Evolutionary conservation across 2,113 vertebrate genomes (phyloP).

Genomic region (Syngnathus floridae): DNA sequence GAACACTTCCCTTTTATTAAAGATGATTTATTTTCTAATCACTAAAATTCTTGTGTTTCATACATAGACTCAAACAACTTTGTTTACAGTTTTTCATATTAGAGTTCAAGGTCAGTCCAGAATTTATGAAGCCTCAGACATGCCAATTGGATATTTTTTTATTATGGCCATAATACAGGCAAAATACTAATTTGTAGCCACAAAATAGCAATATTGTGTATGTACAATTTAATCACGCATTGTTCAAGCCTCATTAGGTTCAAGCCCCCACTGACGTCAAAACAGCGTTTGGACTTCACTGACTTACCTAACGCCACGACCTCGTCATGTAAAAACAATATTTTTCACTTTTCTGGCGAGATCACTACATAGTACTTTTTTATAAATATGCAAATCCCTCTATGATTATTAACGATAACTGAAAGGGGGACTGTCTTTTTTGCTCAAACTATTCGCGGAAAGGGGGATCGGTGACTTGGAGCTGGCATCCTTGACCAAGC

Average conservation of each 20-base stretch:
- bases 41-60: not conserved
- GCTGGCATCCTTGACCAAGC: constrained; percentile 40
- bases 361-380: no score
- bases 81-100: no score
- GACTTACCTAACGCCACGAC: not conserved
- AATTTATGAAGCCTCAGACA: not conserved
- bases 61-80: not conserved
- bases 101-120: no score
- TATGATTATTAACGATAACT: not conserved
- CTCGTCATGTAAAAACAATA: not conserved
- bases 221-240: no score
- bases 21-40: not conserved
- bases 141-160: not conserved
- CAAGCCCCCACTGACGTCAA: not conserved
- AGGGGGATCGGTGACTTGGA: constrained; percentile 22
- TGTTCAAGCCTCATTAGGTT: no score
- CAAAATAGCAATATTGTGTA: no score
- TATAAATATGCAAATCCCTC: not conserved
- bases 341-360: not conserved
- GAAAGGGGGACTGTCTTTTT: not conserved
- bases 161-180: not conserved
- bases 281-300: not conserved
- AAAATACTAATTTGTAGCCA: not conserved
- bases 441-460: not conserved
- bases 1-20: constrained; percentile 23